Base-by-base conservation (phyloP, 2,888 invertebrate species). In the Anthrax anthrax region DNA sequence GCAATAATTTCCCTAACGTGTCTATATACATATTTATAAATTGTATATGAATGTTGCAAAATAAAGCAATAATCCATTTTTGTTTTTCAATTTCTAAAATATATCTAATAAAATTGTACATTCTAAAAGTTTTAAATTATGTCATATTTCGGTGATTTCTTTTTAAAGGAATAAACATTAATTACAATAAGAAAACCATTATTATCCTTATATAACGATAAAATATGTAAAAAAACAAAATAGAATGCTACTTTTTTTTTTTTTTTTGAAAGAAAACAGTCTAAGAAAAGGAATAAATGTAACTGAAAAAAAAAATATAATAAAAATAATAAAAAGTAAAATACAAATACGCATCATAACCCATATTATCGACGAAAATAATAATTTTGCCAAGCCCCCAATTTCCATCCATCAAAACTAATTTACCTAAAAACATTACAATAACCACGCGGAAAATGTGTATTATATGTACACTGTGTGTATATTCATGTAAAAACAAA, bases 341-440 rank as follows among this genome's bases (percentile, higher is more conserved):
- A 17, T 37, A 29, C 16, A 46, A 50, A 47, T 50, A 47, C 47
- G 46, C 47, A 47, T 47, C 50, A 50, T 47, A 47, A 47, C 47
- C 45, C 47, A 47, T 43, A 50, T 50, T 47, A 50, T 50, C 45
- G 47, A 47, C 46, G 43, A 47, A 46, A 32, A 32, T 32, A 47
- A 43, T 44, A 43, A 50, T 48, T 50, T 42, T 48, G 50, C 50
- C 50, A 50, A 50, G 50, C 50, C 50, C 48, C 46, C 50, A 50
- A 48, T 50, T 48, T 51, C 46, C 48, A 51, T 51, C 48, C 51
- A 51, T 50, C 48, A 51, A 50, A 51, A 50, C 49, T 51, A 50
- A 51, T 51, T 50, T 51, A 51, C 50, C 49, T 50, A 50, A 50
- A 49, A 51, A 50, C 48, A 41, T 41, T 37, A 37, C 37, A 37